Evolutionary conservation across 2,888 invertebrate genomes (phyloP).

Genomic region (Pomacea canaliculata): DNA sequence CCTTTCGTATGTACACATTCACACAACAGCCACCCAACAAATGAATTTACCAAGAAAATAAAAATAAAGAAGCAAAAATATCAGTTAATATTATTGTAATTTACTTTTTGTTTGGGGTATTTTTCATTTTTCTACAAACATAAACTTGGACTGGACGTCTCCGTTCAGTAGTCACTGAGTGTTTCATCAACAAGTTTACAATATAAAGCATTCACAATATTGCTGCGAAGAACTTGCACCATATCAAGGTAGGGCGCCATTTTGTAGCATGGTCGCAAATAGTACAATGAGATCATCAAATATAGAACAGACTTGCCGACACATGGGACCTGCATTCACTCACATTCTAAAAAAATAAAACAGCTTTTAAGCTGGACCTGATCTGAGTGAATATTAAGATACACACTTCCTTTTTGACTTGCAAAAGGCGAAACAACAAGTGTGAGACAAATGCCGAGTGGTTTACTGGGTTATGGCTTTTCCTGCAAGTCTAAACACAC

Average conservation of each 20-base stretch:
- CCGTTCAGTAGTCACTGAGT: conserved; percentile 28
- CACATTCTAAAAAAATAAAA: background rate
- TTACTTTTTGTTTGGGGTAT: conserved; percentile 6
- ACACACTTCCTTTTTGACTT: background rate
- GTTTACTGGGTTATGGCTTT: background rate
- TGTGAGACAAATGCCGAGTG: background rate
- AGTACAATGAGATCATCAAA: conserved; percentile 9
- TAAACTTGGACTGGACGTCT: conserved; percentile 25
- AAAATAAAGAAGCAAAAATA: no score
- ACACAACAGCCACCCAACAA: no score
- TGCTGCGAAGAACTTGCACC: conserved; percentile 15
- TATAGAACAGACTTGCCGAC: conserved; percentile 1
- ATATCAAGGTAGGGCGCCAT: conserved; percentile 2
- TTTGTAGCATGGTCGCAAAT: conserved; percentile 16
- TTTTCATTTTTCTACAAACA: conserved; percentile 15
- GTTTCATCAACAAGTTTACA: background rate
- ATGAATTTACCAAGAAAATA: no score
- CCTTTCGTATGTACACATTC: no score
- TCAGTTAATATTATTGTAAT: no score
- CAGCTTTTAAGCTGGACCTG: background rate
- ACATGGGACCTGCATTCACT: no score
- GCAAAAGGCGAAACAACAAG: background rate
- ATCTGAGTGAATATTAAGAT: background rate
- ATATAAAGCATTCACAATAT: conserved; percentile 12
- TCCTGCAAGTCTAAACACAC: conserved; percentile 5